Evolutionary conservation across 2,888 invertebrate genomes (phyloP).

Genomic region (Belgica antarctica): DNA sequence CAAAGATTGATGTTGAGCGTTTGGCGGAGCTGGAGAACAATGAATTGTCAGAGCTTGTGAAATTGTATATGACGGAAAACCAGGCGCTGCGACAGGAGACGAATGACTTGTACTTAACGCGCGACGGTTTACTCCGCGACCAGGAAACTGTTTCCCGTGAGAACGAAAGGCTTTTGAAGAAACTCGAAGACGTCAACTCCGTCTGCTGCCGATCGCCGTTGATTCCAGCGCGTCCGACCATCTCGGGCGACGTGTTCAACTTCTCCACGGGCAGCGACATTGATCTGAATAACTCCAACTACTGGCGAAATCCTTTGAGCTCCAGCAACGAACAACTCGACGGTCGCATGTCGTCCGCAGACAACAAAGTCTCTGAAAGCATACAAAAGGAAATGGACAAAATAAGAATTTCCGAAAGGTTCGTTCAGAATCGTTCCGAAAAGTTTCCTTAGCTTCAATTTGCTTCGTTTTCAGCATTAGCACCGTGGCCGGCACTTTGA

Average conservation of each 20-base stretch:
- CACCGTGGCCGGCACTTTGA: neutral
- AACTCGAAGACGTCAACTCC: slow-evolving; percentile 82
- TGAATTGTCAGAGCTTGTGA: slow-evolving; percentile 79
- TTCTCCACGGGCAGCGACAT: slow-evolving; percentile 49
- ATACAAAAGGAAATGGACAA: slow-evolving; percentile 66
- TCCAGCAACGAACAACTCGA: slow-evolving; percentile 54
- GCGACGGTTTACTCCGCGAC: slow-evolving; percentile 79
- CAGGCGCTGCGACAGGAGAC: slow-evolving; percentile 78
- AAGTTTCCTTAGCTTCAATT: neutral
- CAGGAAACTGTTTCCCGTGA: slow-evolving; percentile 87
- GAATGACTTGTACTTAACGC: slow-evolving; percentile 73
- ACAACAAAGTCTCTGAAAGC: slow-evolving; percentile 60
- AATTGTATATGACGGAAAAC: slow-evolving; percentile 81
- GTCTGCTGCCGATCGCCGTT: slow-evolving; percentile 80
- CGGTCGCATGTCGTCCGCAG: slow-evolving; percentile 52
- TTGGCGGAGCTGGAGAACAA: slow-evolving; percentile 71
- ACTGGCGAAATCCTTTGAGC: slow-evolving; percentile 70
- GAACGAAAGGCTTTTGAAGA: slow-evolving; percentile 82
- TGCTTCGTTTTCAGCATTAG: neutral
- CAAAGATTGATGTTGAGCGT: slow-evolving; percentile 69
- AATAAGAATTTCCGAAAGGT: slow-evolving; percentile 62
- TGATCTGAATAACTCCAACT: slow-evolving; percentile 55
- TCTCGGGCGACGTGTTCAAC: slow-evolving; percentile 61
- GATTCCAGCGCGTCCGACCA: slow-evolving; percentile 72
- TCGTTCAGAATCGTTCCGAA: neutral